Percentiles rank a stretch among this genome's conserved stretches.
Evolutionary conservation across 2,888 invertebrate genomes (phyloP).

Genomic region (Sminthurides aquaticus): DNA sequence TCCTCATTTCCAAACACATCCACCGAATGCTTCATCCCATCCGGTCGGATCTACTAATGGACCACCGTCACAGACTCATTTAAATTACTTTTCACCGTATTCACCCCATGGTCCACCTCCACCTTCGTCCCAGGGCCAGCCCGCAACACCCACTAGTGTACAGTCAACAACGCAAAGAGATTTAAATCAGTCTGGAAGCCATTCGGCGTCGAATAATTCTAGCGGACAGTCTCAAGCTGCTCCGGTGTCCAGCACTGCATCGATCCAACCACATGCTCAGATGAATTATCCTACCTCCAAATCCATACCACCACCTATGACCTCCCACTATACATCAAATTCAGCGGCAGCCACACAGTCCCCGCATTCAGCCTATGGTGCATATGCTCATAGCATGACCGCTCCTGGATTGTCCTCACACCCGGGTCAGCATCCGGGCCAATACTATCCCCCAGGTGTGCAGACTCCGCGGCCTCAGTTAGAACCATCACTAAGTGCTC

Average conservation of each 20-base stretch:
- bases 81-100: constrained; percentile 16
- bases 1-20: constrained; percentile 22
- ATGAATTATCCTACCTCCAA: constrained; percentile 18
- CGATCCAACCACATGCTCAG: constrained; percentile 26
- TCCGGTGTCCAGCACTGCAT: neutral
- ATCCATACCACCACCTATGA: constrained; percentile 1
- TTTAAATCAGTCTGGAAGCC: neutral
- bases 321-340: constrained; percentile 9
- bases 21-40: constrained; percentile 14
- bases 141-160: neutral
- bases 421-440: neutral
- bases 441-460: constrained; percentile 17
- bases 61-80: constrained; percentile 13
- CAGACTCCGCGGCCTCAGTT: neutral
- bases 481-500: neutral
- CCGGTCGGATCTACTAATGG: constrained; percentile 18
- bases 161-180: neutral
- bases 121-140: neutral
- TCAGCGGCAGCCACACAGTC: neutral
- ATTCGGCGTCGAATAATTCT: neutral
- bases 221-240: neutral
- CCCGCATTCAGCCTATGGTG: constrained; percentile 12
- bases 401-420: constrained; percentile 44
- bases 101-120: constrained; percentile 19
- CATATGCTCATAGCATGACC: constrained; percentile 10